phyloP scores from a whole-genome alignment of 2,888 invertebrate species.

The Cataglyphis livida region DNA sequence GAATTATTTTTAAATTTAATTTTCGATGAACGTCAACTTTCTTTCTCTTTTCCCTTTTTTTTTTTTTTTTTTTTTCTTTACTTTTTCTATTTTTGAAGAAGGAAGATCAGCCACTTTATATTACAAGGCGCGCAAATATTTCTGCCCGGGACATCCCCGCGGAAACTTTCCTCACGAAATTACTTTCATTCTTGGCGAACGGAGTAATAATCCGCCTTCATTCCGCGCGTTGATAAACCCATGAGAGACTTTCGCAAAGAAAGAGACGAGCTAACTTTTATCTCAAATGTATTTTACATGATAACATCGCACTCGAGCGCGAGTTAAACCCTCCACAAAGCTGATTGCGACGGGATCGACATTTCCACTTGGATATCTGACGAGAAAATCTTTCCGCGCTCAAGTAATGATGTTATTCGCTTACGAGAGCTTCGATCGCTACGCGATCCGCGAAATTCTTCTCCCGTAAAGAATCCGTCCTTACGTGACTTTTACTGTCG shows the following conservation, averaged over 20 bases:
- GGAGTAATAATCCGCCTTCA: constrained; percentile 29
- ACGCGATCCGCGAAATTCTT: not conserved
- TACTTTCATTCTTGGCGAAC: constrained; percentile 38
- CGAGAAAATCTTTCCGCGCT: constrained; percentile 40
- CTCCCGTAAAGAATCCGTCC: not conserved
- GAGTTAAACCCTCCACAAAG: constrained; percentile 35
- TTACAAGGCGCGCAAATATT: constrained; percentile 21
- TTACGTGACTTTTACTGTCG: constrained; percentile 10
- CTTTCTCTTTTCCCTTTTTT: not conserved
- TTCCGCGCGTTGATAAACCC: constrained; percentile 28
- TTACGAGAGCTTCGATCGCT: constrained; percentile 9
- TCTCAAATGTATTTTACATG: constrained; percentile 34
- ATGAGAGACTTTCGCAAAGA: not conserved
- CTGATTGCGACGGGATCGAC: constrained; percentile 40
- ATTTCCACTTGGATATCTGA: constrained; percentile 41
- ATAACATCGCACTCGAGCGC: constrained; percentile 16
- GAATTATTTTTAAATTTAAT: not conserved
- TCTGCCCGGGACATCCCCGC: not conserved
- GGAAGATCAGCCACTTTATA: not conserved
- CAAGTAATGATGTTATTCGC: constrained; percentile 38
- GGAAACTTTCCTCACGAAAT: constrained; percentile 34
- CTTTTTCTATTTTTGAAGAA: no score
- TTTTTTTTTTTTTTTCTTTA: not conserved
- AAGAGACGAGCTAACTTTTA: constrained; percentile 21
- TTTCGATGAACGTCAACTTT: not conserved